These are phyloP conservation scores for Tetramorium alpestre DNA, from an alignment of 1,140 invertebrate genomes.

Conservation along the genomic window DNA sequence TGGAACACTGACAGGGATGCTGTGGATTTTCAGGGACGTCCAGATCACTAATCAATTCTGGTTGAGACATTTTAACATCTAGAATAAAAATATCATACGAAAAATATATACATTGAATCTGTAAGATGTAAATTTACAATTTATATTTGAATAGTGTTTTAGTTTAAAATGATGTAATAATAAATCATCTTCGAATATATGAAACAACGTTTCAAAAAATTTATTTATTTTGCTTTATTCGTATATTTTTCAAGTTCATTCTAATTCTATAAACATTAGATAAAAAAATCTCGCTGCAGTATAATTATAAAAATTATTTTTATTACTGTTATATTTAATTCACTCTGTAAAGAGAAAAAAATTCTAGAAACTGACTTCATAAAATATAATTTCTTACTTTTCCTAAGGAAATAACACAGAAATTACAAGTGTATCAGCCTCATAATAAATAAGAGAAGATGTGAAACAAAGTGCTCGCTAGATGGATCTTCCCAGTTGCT, in stretches of 20 bases:
- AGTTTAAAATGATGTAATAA: neutral
- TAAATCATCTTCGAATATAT: too few species aligned
- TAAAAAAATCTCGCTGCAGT: neutral
- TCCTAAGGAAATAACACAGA: neutral
- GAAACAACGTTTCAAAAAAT: neutral
- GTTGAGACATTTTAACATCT: constrained; percentile 73
- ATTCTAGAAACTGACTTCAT: neutral
- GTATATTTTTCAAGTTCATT: neutral
- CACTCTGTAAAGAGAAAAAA: neutral
- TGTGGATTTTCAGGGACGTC: constrained; percentile 69
- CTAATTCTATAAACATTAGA: neutral
- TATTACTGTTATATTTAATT: neutral
- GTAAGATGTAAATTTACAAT: neutral
- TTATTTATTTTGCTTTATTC: neutral
- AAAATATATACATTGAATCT: neutral
- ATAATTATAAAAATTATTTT: neutral
- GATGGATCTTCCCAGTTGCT: constrained; percentile 15
- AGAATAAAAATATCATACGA: constrained; percentile 35
- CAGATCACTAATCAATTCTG: constrained; percentile 67
- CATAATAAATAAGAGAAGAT: constrained; percentile 27
- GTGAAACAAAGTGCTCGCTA: constrained; percentile 28
- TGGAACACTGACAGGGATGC: constrained; percentile 74
- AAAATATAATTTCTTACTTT: neutral
- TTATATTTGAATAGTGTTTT: neutral
- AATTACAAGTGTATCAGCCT: neutral